These are phyloP conservation scores for Salvelinus fontinalis DNA, from an alignment of 2,113 vertebrate species.

Conservation along the genomic window DNA sequence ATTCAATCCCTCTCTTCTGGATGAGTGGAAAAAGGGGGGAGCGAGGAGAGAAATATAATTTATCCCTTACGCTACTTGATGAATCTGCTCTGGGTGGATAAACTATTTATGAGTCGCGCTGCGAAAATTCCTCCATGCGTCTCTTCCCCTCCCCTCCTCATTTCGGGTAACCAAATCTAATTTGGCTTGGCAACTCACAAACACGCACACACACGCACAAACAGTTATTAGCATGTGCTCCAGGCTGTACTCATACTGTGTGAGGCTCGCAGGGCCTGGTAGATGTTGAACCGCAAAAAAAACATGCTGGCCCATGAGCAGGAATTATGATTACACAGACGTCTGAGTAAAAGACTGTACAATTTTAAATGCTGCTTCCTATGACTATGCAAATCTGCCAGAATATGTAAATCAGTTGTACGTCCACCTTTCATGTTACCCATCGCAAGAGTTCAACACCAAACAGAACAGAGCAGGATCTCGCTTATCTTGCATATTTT, in stretches of 20 bases:
- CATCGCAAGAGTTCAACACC: no score
- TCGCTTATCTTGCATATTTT: constrained; percentile 36
- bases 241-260: constrained; percentile 74
- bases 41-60: constrained; percentile 67
- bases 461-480: no score
- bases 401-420: no score
- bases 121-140: constrained; percentile 74
- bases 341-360: no score
- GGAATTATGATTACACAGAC: no score
- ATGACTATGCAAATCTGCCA: no score
- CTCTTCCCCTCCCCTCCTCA: constrained; percentile 64
- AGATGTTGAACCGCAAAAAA: no score
- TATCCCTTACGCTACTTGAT: constrained; percentile 78
- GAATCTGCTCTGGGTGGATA: constrained; percentile 80
- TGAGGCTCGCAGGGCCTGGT: constrained; percentile 55
- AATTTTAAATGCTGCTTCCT: no score
- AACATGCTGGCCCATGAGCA: no score
- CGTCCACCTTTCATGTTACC: no score
- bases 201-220: constrained; percentile 34
- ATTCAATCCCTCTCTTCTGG: constrained; percentile 58
- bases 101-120: constrained; percentile 82
- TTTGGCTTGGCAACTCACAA: constrained; percentile 57
- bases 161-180: constrained; percentile 73
- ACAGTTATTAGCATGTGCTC: constrained; percentile 71
- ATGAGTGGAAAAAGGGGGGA: constrained; percentile 28